These are phyloP conservation scores for Habroteleia sp. DNA, from an alignment of 2,888 invertebrate genomes.

Conservation along the genomic window DNA sequence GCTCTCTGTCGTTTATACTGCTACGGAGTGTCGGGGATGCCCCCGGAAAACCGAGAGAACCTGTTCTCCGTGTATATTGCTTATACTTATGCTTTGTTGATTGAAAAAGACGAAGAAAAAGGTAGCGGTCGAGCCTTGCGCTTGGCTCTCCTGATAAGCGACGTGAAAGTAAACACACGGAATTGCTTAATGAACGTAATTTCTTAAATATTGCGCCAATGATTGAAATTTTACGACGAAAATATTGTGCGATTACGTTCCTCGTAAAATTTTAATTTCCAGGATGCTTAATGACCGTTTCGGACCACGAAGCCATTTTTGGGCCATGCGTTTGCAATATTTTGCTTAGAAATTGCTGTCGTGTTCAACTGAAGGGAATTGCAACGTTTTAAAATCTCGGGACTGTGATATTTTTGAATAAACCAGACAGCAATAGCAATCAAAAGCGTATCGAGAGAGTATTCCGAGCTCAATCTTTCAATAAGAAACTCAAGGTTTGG, in stretches of 20 bases:
- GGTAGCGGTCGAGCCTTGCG: constrained; percentile 7
- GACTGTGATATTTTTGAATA: no score
- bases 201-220: constrained; percentile 51
- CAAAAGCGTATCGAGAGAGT: no score
- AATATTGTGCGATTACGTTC: constrained; percentile 20
- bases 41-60: constrained; percentile 75
- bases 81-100: constrained; percentile 62
- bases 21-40: constrained; percentile 64
- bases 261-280: constrained; percentile 22
- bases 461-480: no score
- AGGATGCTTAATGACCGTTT: constrained; percentile 2
- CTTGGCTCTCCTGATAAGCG: constrained; percentile 39
- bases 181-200: constrained; percentile 52
- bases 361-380: no score
- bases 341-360: no score
- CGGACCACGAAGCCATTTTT: background rate
- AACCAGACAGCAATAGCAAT: no score
- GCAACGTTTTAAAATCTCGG: no score
- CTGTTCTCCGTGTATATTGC: constrained; percentile 68
- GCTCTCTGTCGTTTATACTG: constrained; percentile 68
- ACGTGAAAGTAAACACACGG: constrained; percentile 37
- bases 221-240: constrained; percentile 45
- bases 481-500: no score
- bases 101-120: constrained; percentile 54
- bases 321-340: no score